Evolutionary conservation across 2,888 invertebrate species (phyloP).

Genomic region (Oscheius myriophilus): DNA sequence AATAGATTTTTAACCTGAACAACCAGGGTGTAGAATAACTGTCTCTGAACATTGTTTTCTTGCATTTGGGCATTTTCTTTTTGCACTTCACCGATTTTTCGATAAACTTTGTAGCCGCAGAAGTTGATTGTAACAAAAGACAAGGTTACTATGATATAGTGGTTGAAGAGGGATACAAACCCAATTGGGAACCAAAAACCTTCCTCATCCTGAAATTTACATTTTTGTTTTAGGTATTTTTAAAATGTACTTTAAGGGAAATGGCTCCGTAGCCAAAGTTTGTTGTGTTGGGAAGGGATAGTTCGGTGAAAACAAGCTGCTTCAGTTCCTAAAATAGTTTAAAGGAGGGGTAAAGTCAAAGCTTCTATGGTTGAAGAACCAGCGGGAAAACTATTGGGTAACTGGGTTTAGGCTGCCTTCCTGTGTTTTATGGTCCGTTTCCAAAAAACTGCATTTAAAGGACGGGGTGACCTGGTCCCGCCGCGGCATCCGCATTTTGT

Average conservation of each 20-base stretch:
- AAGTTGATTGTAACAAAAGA: conserved; percentile 8
- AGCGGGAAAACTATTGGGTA: no score
- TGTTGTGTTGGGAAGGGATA: not conserved
- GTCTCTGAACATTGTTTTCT: conserved; percentile 5
- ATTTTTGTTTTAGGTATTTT: no score
- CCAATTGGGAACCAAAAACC: conserved; percentile 3
- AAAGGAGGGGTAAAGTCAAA: no score
- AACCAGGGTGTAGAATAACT: conserved; percentile 12
- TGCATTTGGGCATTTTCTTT: conserved; percentile 5
- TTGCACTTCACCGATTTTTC: conserved; percentile 2
- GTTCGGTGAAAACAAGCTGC: not conserved
- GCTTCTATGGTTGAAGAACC: no score
- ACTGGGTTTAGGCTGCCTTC: no score
- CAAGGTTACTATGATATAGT: conserved; percentile 6
- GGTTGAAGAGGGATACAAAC: conserved; percentile 14
- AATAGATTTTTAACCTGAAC: conserved; percentile 5
- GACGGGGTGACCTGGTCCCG: no score
- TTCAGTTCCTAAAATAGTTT: no score
- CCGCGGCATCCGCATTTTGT: no score
- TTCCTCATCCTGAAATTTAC: not conserved
- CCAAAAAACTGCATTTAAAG: no score
- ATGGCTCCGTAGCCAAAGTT: conserved; percentile 12
- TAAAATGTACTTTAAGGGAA: not conserved
- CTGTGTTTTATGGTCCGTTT: no score
- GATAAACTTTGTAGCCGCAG: conserved; percentile 11